Conservation (phyloP, 2,113 vertebrate species). For the Ceratotherium simum region DNA sequence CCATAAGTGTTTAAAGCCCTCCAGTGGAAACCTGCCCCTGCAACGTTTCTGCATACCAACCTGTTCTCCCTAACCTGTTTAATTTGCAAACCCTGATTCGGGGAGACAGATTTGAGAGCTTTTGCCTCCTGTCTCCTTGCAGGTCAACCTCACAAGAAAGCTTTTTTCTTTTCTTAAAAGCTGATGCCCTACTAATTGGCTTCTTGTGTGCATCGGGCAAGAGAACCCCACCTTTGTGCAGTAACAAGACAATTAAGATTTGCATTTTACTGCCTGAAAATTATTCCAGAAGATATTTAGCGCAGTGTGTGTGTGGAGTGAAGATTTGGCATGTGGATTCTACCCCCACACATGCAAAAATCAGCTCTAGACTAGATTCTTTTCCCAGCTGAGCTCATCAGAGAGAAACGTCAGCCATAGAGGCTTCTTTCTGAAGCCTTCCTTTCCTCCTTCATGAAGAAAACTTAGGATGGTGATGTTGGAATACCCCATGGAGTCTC, state of each 20-base stretch:
- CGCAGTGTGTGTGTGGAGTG: background rate
- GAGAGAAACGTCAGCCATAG: background rate
- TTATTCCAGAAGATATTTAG: background rate
- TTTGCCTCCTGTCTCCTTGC: too few relatives aligned
- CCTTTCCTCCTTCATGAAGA: background rate
- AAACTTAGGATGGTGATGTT: background rate
- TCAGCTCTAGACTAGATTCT: background rate
- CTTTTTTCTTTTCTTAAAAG: too few relatives aligned
- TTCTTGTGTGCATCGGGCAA: too few relatives aligned
- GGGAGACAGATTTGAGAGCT: too few relatives aligned
- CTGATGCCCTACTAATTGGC: too few relatives aligned
- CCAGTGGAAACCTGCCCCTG: too few relatives aligned
- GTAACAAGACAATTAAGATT: background rate
- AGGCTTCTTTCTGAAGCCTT: background rate
- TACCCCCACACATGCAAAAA: background rate
- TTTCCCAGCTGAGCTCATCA: background rate
- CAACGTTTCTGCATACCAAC: too few relatives aligned
- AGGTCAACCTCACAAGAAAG: too few relatives aligned
- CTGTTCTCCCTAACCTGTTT: too few relatives aligned
- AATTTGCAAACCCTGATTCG: too few relatives aligned
- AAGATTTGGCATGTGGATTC: background rate
- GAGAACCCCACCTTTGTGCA: too few relatives aligned
- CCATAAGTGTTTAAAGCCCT: too few relatives aligned
- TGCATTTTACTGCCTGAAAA: background rate
- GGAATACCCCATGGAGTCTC: background rate